Percentiles rank a stretch among this genome's conserved stretches.
These are phyloP conservation scores for Zhengitettix transpicula DNA, from an alignment of 2,888 invertebrate genomes.

Conservation along the genomic window DNA sequence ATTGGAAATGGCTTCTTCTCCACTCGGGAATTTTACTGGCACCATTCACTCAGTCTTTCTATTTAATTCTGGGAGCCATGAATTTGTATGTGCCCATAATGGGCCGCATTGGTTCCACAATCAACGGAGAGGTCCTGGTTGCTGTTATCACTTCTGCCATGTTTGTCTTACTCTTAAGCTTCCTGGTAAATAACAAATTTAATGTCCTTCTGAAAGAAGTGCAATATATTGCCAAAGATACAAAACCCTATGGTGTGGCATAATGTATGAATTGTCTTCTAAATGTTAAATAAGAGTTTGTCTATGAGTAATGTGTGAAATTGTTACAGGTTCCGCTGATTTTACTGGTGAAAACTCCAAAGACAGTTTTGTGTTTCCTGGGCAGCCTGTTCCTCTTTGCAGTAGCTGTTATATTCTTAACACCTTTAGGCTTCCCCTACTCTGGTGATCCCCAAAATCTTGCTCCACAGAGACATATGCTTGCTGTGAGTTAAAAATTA, in stretches of 20 bases:
- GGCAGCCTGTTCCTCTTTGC: conserved; percentile 35
- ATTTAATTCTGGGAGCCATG: conserved; percentile 50
- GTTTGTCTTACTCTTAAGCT: conserved; percentile 30
- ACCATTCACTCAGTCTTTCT: conserved; percentile 50
- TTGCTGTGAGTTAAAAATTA: conserved; percentile 41
- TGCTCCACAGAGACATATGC: conserved; percentile 58
- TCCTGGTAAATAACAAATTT: conserved; percentile 3
- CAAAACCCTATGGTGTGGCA: background rate
- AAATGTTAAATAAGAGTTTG: background rate
- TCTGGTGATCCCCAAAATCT: conserved; percentile 40
- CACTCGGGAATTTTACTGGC: conserved; percentile 36
- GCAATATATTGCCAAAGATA: background rate
- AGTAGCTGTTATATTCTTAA: conserved; percentile 38
- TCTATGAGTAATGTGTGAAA: background rate
- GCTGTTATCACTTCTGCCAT: conserved; percentile 28
- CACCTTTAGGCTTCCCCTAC: conserved; percentile 61
- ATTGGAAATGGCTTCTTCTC: conserved; percentile 35
- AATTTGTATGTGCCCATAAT: conserved; percentile 64
- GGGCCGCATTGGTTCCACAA: conserved; percentile 55
- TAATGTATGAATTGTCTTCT: background rate
- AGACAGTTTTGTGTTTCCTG: conserved; percentile 33
- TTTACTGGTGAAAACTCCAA: conserved; percentile 28
- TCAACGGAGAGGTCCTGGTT: conserved; percentile 52
- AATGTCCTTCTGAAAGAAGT: background rate
- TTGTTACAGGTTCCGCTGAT: conserved; percentile 25